These are phyloP conservation scores for Drosophila sproati DNA, from an alignment of 1,140 invertebrate species.

Conservation along the genomic window DNA sequence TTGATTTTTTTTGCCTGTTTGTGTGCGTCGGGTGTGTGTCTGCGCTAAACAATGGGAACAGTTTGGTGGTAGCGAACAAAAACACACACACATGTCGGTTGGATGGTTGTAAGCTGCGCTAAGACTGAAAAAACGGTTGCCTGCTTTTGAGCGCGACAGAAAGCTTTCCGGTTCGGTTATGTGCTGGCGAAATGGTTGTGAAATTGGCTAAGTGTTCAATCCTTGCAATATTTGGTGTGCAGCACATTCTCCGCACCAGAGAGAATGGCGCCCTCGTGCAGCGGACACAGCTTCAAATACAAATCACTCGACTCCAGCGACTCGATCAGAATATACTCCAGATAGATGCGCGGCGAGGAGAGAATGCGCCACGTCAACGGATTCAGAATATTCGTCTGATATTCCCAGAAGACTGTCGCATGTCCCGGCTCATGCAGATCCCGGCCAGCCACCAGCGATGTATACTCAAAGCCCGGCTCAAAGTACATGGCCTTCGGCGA, in stretches of 20 bases:
- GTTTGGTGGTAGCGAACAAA: slow-evolving; percentile 4
- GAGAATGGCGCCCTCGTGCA: slow-evolving; percentile 86
- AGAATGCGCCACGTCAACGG: slow-evolving; percentile 93
- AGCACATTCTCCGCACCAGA: slow-evolving; percentile 86
- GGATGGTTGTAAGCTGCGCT: slow-evolving; percentile 1
- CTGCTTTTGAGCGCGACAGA: slow-evolving; percentile 13
- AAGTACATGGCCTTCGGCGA: slow-evolving; percentile 85
- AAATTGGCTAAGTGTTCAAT: slow-evolving; percentile 19
- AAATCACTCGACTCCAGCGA: slow-evolving; percentile 87
- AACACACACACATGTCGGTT: not conserved
- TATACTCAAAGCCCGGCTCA: slow-evolving; percentile 90
- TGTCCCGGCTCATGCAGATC: slow-evolving; percentile 88
- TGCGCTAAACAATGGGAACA: slow-evolving; percentile 15
- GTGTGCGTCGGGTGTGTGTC: not conserved
- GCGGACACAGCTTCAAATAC: slow-evolving; percentile 87
- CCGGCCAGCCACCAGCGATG: slow-evolving; percentile 88
- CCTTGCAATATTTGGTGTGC: slow-evolving; percentile 85
- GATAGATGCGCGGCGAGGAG: slow-evolving; percentile 89
- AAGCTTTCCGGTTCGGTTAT: slow-evolving; percentile 18
- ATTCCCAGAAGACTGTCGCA: slow-evolving; percentile 91
- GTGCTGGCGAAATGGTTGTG: not conserved
- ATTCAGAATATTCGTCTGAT: slow-evolving; percentile 91
- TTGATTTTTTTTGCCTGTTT: not conserved
- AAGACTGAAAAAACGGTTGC: slow-evolving; percentile 11
- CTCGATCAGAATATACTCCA: slow-evolving; percentile 89